Evolutionary conservation across 2,113 vertebrate genomes (phyloP).

Genomic region (Oenanthe oenanthe): DNA sequence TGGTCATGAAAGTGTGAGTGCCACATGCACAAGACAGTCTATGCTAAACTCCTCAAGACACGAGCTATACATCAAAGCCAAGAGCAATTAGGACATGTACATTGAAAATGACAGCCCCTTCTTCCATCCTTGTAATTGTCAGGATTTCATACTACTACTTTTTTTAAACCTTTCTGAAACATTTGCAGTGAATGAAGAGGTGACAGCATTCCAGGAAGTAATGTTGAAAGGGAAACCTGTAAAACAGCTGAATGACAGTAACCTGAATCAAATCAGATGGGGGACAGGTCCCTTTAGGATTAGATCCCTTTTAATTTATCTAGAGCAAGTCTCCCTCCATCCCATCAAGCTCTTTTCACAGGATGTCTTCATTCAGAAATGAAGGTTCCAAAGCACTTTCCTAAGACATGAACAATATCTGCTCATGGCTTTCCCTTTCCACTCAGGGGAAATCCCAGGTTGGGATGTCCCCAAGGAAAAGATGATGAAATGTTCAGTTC

Average conservation of each 20-base stretch:
- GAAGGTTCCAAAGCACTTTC: background rate
- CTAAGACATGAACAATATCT: background rate
- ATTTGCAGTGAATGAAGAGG: slow-evolving; percentile 17
- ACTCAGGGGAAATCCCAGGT: background rate
- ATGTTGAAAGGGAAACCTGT: slow-evolving; percentile 7
- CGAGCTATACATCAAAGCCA: slow-evolving; percentile 34
- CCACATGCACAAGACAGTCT: background rate
- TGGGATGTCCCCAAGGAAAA: background rate
- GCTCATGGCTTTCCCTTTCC: background rate
- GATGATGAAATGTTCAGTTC: background rate
- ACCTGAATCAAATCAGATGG: background rate
- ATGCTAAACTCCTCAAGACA: slow-evolving; percentile 5
- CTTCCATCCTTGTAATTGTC: background rate
- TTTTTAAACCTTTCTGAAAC: slow-evolving; percentile 8
- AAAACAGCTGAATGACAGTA: slow-evolving; percentile 26
- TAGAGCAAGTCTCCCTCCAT: background rate
- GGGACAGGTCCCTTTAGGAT: slow-evolving; percentile 16
- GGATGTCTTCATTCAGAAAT: background rate
- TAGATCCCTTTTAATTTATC: slow-evolving; percentile 5
- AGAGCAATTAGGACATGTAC: background rate
- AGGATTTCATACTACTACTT: background rate
- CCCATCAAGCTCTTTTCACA: background rate
- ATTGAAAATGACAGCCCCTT: background rate
- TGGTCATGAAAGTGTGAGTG: background rate
- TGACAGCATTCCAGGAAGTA: slow-evolving; percentile 13